A percentile compares a stretch with the other conserved stretches of the same genome.
These are phyloP conservation scores for Lithobates pipiens DNA, from an alignment of 2,797 vertebrate species.

Conservation along the genomic window DNA sequence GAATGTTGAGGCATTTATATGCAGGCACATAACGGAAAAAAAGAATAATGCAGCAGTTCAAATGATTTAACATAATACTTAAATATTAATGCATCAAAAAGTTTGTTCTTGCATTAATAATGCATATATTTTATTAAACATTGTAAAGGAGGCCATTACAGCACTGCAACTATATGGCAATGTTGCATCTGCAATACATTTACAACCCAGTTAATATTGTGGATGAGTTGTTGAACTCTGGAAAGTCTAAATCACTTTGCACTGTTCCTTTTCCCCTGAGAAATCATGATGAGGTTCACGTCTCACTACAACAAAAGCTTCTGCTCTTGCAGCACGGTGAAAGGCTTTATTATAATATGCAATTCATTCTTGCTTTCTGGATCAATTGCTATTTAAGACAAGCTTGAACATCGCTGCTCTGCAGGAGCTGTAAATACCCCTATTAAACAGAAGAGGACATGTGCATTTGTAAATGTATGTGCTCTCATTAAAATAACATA, in stretches of 20 bases:
- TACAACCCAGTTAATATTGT: constrained; percentile 13
- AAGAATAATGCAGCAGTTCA: constrained; percentile 56
- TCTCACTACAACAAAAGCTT: constrained; percentile 28
- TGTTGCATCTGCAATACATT: constrained; percentile 37
- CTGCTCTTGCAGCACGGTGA: neutral
- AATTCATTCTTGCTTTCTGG: constrained; percentile 2
- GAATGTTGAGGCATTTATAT: constrained; percentile 50
- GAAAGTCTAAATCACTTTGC: constrained; percentile 30
- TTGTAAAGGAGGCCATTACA: constrained; percentile 37
- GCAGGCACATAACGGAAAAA: constrained; percentile 38
- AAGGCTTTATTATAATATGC: constrained; percentile 6
- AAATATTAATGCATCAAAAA: constrained; percentile 57
- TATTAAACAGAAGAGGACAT: neutral
- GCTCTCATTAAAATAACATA: neutral
- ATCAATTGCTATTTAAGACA: neutral
- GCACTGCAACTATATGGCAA: constrained; percentile 15
- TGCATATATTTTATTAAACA: constrained; percentile 51
- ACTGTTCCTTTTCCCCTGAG: constrained; percentile 16
- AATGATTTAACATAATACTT: constrained; percentile 55
- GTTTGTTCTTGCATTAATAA: constrained; percentile 54
- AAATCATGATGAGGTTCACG: constrained; percentile 32
- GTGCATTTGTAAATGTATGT: neutral
- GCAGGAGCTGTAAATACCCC: neutral
- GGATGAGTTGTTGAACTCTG: constrained; percentile 1
- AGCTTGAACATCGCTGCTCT: constrained; percentile 10